Base-by-base conservation (phyloP, 2,113 vertebrate species). In the Gila orcuttii region DNA sequence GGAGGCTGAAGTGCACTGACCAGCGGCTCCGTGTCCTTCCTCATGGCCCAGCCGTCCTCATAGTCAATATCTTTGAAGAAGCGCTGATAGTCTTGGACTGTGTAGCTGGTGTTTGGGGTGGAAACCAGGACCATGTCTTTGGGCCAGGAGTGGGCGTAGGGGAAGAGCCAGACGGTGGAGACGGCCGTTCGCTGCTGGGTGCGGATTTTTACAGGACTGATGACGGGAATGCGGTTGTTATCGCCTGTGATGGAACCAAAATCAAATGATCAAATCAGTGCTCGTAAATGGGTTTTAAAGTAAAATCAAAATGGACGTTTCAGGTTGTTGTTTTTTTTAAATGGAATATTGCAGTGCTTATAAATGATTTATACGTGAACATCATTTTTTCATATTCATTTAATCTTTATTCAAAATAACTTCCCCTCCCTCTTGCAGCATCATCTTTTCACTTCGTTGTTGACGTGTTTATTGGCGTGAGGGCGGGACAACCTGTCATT, bases 191-290 rank as follows among this genome's bases (percentile, higher is more conserved):
- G 95, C 87, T 99, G 98, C 91, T 99, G 98, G 71, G 95, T 93
- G 84, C 98, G 95, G 50, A 99, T 99, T 94, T 97, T 98, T 87
- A 99, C 83, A 0, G 97, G 88, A 6, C 96, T 96, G 87, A 99
- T 99, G 42, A 99, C 95, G 0, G 97, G 96, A 88, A 99, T 99
- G 83, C 94, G 96, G 78, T 99, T 96, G 87, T 98, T 99, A 90
- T 99, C 98, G 84, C 98, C 98, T 99, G 87, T 3, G 64, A 17
- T n/a, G 4, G 62, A 78, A 82, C 71, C 81, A 12, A 39, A 17
- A 78, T 79, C 39, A 75, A 57, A 81, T 21, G 3, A 47, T 59
- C n/a, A 42, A 8, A 68, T 0, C n/a, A 19, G 77, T 79, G 55
- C 25, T 15, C 31, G 9, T 33, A 79, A 62, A 59, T 60, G 13